phyloP scores from a whole-genome alignment of 2,888 invertebrate genomes.

The Neoaliturus tenellus region DNA sequence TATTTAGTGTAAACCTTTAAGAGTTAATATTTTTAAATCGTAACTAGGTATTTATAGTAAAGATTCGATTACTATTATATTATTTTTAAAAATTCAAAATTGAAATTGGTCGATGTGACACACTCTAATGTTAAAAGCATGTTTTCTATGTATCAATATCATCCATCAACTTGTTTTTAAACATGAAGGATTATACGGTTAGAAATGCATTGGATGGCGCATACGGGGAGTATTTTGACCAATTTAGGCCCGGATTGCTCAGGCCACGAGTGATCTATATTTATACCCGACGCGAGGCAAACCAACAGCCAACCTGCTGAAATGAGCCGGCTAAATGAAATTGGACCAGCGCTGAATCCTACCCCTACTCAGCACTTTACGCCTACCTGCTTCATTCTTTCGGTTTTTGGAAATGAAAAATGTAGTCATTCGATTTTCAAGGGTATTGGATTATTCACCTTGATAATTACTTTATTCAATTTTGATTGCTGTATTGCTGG shows the following conservation, averaged over 20 bases:
- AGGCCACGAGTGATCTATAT: neutral
- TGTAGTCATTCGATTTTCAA: too few species aligned
- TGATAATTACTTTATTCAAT: neutral
- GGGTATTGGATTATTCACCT: too few species aligned
- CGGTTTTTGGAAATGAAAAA: too few species aligned
- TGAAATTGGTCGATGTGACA: too few species aligned
- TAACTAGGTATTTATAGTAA: too few species aligned
- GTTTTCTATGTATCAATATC: too few species aligned
- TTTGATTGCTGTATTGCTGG: too few species aligned
- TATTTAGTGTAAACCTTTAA: too few species aligned
- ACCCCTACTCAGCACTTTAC: neutral
- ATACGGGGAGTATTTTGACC: neutral
- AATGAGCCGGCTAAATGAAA: constrained; percentile 17
- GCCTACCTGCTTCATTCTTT: neutral
- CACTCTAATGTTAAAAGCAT: too few species aligned
- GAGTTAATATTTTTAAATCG: too few species aligned
- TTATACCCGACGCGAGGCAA: constrained; percentile 11
- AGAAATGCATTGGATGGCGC: neutral
- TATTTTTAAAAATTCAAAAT: too few species aligned
- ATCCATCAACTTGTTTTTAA: neutral
- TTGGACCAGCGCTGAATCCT: neutral
- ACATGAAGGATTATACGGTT: neutral
- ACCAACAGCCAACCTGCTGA: constrained; percentile 4
- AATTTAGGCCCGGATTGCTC: neutral
- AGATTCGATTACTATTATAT: too few species aligned